phyloP scores from a whole-genome alignment of 1,140 invertebrate species.

The Tetranychus cinnabarinus region DNA sequence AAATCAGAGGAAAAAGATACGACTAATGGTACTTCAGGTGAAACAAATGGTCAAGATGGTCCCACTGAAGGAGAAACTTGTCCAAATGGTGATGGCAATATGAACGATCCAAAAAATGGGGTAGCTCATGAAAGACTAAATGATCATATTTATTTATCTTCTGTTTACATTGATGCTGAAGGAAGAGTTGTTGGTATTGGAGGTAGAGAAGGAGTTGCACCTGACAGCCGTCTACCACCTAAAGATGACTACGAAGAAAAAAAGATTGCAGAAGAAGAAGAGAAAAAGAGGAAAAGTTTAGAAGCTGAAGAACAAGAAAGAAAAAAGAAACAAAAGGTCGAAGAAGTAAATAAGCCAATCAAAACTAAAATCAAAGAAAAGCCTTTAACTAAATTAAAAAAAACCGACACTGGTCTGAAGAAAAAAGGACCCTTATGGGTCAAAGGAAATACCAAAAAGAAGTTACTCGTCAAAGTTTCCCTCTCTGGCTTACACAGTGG shows the following conservation, averaged over 20 bases:
- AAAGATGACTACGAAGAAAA: not conserved
- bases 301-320: not conserved
- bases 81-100: not conserved
- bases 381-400: not conserved
- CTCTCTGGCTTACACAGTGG: not conserved
- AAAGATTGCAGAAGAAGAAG: not conserved
- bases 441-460: constrained; percentile 4
- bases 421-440: not conserved
- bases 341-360: not conserved
- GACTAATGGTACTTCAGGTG: not conserved
- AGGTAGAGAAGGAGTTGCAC: not conserved
- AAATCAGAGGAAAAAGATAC: not conserved
- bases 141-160: not conserved
- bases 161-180: not conserved
- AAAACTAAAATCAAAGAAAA: not conserved
- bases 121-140: not conserved
- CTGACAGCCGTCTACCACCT: not conserved
- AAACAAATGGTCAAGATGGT: not conserved
- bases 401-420: constrained; percentile 2
- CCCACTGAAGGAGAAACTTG: not conserved
- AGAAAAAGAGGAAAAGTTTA: not conserved
- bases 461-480: not conserved
- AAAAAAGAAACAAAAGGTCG: not conserved
- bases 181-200: not conserved
- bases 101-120: not conserved